Percentiles rank a stretch among this genome's conserved stretches.
phyloP scores from a whole-genome alignment of 2,888 invertebrate genomes.

The Slavum lentiscoides region DNA sequence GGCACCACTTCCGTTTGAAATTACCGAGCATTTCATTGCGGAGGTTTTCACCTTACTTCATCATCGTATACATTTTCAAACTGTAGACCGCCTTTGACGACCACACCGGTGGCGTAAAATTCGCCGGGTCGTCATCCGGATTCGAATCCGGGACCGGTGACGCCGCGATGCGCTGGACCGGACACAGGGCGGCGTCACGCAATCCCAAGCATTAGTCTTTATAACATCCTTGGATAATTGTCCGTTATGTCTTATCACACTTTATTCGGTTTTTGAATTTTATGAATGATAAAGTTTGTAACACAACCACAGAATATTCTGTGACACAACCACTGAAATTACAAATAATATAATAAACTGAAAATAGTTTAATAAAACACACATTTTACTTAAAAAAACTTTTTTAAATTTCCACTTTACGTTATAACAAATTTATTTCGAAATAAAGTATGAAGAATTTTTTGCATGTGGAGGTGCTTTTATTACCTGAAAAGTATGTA shows the following conservation, averaged over 20 bases:
- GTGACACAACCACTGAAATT: neutral
- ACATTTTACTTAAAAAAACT: neutral
- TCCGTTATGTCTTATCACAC: constrained; percentile 26
- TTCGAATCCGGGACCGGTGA: no score
- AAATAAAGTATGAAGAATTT: constrained; percentile 31
- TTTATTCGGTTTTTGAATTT: neutral
- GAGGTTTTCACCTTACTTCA: no score
- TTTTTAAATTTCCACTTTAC: neutral
- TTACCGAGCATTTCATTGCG: no score
- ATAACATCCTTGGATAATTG: constrained; percentile 12
- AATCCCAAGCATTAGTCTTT: no score
- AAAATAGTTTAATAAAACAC: neutral
- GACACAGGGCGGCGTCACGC: no score
- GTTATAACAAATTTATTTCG: neutral
- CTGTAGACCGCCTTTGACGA: no score
- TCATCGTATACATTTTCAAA: no score
- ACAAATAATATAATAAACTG: neutral
- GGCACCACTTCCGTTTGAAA: no score
- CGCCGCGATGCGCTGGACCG: no score
- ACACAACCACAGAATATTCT: no score
- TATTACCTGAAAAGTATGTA: constrained; percentile 41
- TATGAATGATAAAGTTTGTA: neutral
- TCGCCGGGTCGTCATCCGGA: no score
- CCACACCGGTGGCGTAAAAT: no score
- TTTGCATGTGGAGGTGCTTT: constrained; percentile 39